These are phyloP conservation scores for Lamprologus sp. DNA, from an alignment of 2,113 vertebrate species.

Conservation along the genomic window DNA sequence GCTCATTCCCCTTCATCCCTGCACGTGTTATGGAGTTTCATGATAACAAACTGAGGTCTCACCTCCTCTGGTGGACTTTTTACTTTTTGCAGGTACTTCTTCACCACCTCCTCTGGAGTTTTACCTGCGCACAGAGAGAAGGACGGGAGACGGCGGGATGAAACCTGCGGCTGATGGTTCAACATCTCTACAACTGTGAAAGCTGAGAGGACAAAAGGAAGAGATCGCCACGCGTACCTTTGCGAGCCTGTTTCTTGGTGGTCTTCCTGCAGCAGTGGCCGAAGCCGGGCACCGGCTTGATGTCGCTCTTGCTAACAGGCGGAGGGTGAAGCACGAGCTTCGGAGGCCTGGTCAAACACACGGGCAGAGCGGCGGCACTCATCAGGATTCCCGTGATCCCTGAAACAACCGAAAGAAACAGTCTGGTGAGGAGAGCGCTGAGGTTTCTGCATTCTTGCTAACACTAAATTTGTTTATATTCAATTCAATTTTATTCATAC, in stretches of 20 bases:
- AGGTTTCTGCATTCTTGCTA: rapidly evolving
- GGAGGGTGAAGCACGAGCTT: slow-evolving; percentile 89
- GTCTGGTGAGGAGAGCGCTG: background rate
- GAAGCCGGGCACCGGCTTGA: slow-evolving; percentile 88
- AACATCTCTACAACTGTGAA: background rate
- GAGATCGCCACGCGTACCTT: slow-evolving; percentile 64
- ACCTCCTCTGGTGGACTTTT: slow-evolving; percentile 88
- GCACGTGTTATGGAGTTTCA: rapidly evolving
- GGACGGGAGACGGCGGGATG: rapidly evolving
- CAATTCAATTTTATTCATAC: background rate
- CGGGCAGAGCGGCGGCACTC: slow-evolving; percentile 86
- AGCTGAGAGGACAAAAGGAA: rapidly evolving
- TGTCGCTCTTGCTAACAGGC: slow-evolving; percentile 86
- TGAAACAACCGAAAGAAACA: slow-evolving; percentile 24
- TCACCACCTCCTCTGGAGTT: slow-evolving; percentile 88
- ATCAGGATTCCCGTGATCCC: slow-evolving; percentile 96
- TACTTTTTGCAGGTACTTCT: slow-evolving; percentile 89
- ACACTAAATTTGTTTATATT: background rate
- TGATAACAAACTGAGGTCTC: background rate
- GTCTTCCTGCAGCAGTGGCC: slow-evolving; percentile 89
- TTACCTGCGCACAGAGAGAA: slow-evolving; percentile 69
- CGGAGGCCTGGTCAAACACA: slow-evolving; percentile 89
- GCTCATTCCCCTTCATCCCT: background rate
- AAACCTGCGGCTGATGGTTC: background rate
- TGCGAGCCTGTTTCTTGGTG: slow-evolving; percentile 90